Base-by-base conservation (phyloP, 2,113 vertebrate genomes). In the Aythya baeri region DNA sequence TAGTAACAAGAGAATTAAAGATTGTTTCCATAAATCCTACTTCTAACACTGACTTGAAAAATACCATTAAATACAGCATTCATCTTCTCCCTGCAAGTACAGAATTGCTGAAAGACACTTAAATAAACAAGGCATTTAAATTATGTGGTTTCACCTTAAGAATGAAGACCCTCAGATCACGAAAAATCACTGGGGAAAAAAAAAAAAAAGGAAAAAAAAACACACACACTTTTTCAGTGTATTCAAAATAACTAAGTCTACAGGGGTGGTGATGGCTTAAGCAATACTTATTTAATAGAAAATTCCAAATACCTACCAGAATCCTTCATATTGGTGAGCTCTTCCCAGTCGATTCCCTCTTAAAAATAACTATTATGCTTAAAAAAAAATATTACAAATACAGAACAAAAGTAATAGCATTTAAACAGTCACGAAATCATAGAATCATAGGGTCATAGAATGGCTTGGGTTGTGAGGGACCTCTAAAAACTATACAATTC, bases 1-100 rank as follows among this genome's bases (percentile, higher is more conserved):
- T 85, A 86, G 54, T 50, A 84, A 90, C 17, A 22, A 87, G 74
- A 84, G 77, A 66, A 96, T 96, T 95, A 97, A 92, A 92, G 93
- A 83, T 78, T 89, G 70, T 63, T 92, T 87, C 86, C 71, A 76
- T 73, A 95, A 96, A 91, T 91, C 76, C 77, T 84, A 31, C 50
- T 96, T 79, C 66, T 79, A 73, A 87, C 49, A 66, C 5, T 73
- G 73, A 73, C 74, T 92, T 90, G 62, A 84, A 88, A 96, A 95
- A 89, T 57, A 38, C 20, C 58, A 55, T 92, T 92, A 84, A 49
- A 85, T 85, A 89, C 93, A 80, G 6, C 20, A 91, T 91, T 94
- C 83, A 67, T 86, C 41, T 80, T 89, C 52, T 83, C 32, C 27
- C 17, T 67, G 52, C 54, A 73, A 91, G 36, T 49, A n/a, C 41